Conservation (phyloP, 2,888 invertebrate genomes). For the Xestia c-nigrum region DNA sequence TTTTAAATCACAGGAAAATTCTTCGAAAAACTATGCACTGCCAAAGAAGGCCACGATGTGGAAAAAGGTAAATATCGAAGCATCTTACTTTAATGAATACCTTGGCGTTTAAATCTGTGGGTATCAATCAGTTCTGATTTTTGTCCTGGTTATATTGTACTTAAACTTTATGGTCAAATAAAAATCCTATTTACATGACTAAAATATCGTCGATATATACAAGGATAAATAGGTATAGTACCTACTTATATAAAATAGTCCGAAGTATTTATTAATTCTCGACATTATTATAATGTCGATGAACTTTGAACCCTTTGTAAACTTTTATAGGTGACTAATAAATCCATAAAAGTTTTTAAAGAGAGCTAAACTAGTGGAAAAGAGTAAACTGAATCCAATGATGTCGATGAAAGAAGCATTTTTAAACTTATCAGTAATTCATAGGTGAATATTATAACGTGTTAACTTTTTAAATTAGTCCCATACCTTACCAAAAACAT, state of each 20-base stretch:
- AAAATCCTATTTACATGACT: background rate
- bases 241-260: background rate
- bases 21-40: constrained; percentile 40
- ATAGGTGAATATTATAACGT: background rate
- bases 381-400: background rate
- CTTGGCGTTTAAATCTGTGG: constrained; percentile 3
- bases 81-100: constrained; percentile 38
- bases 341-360: background rate
- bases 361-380: background rate
- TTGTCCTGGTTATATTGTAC: background rate
- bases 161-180: constrained; percentile 10
- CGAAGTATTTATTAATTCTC: constrained; percentile 3
- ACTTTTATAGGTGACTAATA: background rate
- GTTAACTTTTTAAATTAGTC: background rate
- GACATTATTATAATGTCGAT: constrained; percentile 17
- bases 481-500: background rate
- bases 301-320: constrained; percentile 13
- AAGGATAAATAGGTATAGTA: background rate
- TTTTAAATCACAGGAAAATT: constrained; percentile 55
- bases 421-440: background rate
- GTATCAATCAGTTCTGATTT: constrained; percentile 4
- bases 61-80: constrained; percentile 49
- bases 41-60: constrained; percentile 40
- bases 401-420: background rate
- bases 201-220: background rate